Evolutionary conservation across 2,113 vertebrate genomes (phyloP).

Genomic region (Hydrochoerus hydrochaeris): DNA sequence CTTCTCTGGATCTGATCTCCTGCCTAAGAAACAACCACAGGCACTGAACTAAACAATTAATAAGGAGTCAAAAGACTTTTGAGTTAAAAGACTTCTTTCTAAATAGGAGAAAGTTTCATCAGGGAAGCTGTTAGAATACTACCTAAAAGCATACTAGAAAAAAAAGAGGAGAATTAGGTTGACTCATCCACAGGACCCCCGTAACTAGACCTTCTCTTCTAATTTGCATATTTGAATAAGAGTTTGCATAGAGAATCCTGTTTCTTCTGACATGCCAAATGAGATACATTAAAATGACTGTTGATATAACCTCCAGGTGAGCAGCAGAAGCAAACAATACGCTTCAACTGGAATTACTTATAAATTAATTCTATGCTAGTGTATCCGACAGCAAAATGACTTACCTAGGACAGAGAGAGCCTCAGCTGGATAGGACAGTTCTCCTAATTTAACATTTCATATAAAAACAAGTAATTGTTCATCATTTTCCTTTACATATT

Average conservation of each 20-base stretch:
- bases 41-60: background rate
- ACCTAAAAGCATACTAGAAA: background rate
- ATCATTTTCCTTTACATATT: conserved; percentile 42
- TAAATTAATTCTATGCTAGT: conserved; percentile 68
- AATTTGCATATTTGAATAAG: conserved; percentile 6
- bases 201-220: background rate
- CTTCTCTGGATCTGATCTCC: background rate
- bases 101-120: background rate
- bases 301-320: conserved; percentile 68
- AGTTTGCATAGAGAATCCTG: conserved; percentile 21
- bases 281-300: conserved; percentile 51
- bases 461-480: conserved; percentile 54
- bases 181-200: background rate
- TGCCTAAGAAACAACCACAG: background rate
- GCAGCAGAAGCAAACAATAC: conserved; percentile 75
- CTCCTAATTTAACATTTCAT: conserved; percentile 77
- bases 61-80: background rate
- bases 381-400: conserved; percentile 75
- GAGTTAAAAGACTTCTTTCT: background rate
- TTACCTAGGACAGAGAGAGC: conserved; percentile 64
- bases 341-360: background rate
- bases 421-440: conserved; percentile 30
- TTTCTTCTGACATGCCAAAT: conserved; percentile 58
- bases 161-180: background rate
- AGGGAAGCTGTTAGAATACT: background rate